Base-by-base conservation (phyloP, 2,113 vertebrate genomes). In the Microcebus tavaratra region DNA sequence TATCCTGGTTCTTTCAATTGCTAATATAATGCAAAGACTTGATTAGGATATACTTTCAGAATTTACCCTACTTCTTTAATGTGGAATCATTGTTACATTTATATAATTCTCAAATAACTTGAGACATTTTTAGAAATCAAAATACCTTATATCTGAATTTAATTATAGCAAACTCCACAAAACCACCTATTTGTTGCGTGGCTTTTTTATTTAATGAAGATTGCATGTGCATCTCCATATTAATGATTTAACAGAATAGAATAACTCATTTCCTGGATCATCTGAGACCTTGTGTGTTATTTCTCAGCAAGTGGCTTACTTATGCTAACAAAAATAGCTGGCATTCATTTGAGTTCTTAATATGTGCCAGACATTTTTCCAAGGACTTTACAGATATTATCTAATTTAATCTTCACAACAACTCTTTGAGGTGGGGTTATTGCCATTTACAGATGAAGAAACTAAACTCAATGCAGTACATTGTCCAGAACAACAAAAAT, bases 31-130 rank as follows among this genome's bases (percentile, higher is more conserved):
- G n/a, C n/a, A 55, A 78, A 85, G 65, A 63, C 61, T 88, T 91
- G 20, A 59, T 80, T 86, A 87, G 61, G 59, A 39, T 96, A 70
- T 82, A 39, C 34, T 86, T 96, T 94, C 34, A 86, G 95, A 91
- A 93, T 84, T 93, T 88, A 85, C 10, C 27, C 36, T 75, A 50
- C 29, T 95, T 91, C 50, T 96, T 92, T 70, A 78, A 72, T 95
- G 12, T 72, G 68, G 67, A 96, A 67, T 91, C 73, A 55, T 29
- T 90, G 25, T 67, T 68, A 45, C 2, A 63, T 78, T 90, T 94
- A 75, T 68, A 85, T 79, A 88, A 89, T 92, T 91, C 57, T 59
- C 23, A 81, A 90, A 65, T 70, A 72, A 83, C 70, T 73, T 79
- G 48, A 84, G 57, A 91, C 48, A 67, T 88, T 80, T 92, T 89